Evolutionary conservation across 2,888 invertebrate species (phyloP), one percentile per base, ranked within the genome.

Genomic region (Harpalus rufipes): DNA sequence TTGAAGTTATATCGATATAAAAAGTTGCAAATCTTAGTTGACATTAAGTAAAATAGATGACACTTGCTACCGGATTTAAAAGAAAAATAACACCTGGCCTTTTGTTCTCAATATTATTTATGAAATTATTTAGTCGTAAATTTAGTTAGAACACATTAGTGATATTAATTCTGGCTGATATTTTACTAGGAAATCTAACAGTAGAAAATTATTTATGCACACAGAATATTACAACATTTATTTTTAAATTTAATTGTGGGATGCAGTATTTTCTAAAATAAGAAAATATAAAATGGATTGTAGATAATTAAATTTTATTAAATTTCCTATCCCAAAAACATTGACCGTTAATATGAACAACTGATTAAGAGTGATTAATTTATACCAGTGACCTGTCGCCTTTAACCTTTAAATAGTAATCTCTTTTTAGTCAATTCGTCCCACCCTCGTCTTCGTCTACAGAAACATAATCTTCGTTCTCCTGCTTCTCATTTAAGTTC

Each of bases 91-190:
- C 68, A 68, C 68, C 68, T 68, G 68, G n/a, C 41, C 39, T 68
- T 68, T 68, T 68, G 68, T 68, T 68, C 68, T 39, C 68, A 68
- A n/a, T 68, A 68, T 68, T 68, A 68, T 68, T 68, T 68, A 68
- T 68, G n/a, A 68, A 68, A 68, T 68, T 68, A 68, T 68, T 68
- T 68, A 68, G 25, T 39, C 68, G 14, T 68, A 68, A 68, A 68
- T 68, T 68, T 39, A n/a, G 4, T 14, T 39, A 32, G n/a, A 14
- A 68, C 68, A 14, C 32, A 68, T 68, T 68, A 68, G 32, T 25
- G 39, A 68, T 39, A 68, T 68, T 68, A 68, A 14, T 7, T 68
- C 32, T 68, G 68, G n/a, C 68, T 39, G 39, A 39, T 68, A 68
- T 68, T 39, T 68, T 68, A 68, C 39, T n/a, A 39, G 25, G 68